These are phyloP conservation scores for Perca fluviatilis DNA, from an alignment of 2,113 vertebrate genomes.

Conservation along the genomic window DNA sequence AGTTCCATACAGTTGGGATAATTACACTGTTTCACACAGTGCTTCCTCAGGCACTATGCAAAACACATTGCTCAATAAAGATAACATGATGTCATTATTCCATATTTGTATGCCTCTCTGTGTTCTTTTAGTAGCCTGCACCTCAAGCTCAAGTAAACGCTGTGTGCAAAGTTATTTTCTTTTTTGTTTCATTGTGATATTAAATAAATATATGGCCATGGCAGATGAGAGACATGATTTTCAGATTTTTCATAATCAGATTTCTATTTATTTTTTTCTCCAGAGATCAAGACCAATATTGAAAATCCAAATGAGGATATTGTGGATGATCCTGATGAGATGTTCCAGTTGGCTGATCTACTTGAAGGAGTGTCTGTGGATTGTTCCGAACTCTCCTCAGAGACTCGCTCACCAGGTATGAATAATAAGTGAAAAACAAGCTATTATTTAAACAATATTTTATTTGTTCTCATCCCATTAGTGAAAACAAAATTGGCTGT, in stretches of 20 bases:
- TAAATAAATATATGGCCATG: not conserved
- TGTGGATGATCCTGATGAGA: constrained; percentile 84
- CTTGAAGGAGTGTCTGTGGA: constrained; percentile 84
- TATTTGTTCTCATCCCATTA: not conserved
- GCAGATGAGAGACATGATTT: not conserved
- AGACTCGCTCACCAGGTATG: constrained; percentile 81
- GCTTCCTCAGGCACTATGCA: not conserved
- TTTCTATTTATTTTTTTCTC: not conserved
- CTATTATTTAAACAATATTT: not conserved
- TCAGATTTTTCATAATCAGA: not conserved
- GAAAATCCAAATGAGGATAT: constrained; percentile 81
- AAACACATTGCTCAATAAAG: constrained; percentile 4
- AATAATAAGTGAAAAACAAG: not conserved
- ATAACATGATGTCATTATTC: not conserved
- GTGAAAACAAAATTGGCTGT: not conserved
- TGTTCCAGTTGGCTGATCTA: constrained; percentile 83
- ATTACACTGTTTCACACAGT: not conserved
- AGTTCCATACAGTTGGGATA: not conserved
- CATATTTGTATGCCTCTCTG: not conserved
- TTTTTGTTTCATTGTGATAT: not conserved
- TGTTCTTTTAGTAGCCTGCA: not conserved
- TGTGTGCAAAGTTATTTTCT: not conserved
- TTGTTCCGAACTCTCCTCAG: constrained; percentile 73
- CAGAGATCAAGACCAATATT: constrained; percentile 80
- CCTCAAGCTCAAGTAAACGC: not conserved